Evolutionary conservation across 2,888 invertebrate species (phyloP).

Genomic region (Drosophila maculinotata): DNA sequence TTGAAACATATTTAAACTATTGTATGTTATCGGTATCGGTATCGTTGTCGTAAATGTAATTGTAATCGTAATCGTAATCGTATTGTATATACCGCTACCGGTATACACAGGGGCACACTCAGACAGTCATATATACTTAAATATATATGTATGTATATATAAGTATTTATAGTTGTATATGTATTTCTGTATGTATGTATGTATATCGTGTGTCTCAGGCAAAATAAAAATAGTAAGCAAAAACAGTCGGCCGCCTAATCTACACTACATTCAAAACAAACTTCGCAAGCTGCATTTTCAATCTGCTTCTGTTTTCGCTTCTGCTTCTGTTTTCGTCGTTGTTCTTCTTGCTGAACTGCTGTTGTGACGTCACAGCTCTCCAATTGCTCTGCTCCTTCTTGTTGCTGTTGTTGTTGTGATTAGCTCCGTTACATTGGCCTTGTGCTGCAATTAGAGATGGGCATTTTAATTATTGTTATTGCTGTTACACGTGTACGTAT

Average conservation of each 20-base stretch:
- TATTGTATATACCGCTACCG: slow-evolving; percentile 43
- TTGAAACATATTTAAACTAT: slow-evolving; percentile 50
- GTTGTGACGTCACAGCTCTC: slow-evolving; percentile 23
- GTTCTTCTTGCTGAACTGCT: slow-evolving; percentile 9
- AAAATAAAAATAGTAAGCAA: slow-evolving; percentile 30
- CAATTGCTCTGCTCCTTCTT: slow-evolving; percentile 10
- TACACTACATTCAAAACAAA: slow-evolving; percentile 28
- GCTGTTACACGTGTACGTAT: neutral
- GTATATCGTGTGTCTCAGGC: slow-evolving; percentile 47
- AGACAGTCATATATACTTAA: slow-evolving; percentile 47
- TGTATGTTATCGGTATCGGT: slow-evolving; percentile 25
- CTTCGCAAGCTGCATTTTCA: slow-evolving; percentile 16
- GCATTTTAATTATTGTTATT: slow-evolving; percentile 8
- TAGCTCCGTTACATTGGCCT: slow-evolving; percentile 18
- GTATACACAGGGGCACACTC: slow-evolving; percentile 51
- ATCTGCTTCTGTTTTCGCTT: neutral
- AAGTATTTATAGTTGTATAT: slow-evolving; percentile 15
- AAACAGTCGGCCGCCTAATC: slow-evolving; percentile 28
- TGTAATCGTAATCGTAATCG: slow-evolving; percentile 39
- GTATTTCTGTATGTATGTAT: slow-evolving; percentile 25
- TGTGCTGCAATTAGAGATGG: slow-evolving; percentile 42
- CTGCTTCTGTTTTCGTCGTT: neutral
- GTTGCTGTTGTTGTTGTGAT: slow-evolving; percentile 13
- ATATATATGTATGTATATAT: slow-evolving; percentile 24
- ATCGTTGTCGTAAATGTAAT: slow-evolving; percentile 31